phyloP scores from a whole-genome alignment of 2,113 vertebrate species.

The Anthoscopus minutus region DNA sequence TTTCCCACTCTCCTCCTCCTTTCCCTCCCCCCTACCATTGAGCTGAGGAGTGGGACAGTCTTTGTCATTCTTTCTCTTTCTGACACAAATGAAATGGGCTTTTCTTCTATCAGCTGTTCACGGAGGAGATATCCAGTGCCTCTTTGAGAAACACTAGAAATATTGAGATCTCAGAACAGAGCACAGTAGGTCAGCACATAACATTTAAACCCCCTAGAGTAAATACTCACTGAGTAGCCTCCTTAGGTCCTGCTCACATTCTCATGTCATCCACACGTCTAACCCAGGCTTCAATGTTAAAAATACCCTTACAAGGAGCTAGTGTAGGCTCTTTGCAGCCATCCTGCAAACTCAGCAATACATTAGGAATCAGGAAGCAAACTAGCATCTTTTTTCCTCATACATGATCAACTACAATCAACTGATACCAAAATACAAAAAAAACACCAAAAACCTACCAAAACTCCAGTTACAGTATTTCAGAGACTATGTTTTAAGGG shows the following conservation, averaged over 20 bases:
- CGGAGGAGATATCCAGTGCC: not conserved
- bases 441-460: not conserved
- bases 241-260: not conserved
- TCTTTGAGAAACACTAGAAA: not conserved
- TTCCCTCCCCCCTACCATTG: not conserved
- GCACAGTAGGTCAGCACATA: not conserved
- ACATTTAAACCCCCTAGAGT: not conserved
- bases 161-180: not conserved
- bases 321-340: not conserved
- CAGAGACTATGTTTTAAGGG: not conserved
- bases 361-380: not conserved
- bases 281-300: not conserved
- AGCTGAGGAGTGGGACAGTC: not conserved
- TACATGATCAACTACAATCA: not conserved
- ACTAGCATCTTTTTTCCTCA: not conserved
- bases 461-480: not conserved
- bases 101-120: slow-evolving; percentile 50
- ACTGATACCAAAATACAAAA: not conserved
- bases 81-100: slow-evolving; percentile 19
- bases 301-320: not conserved
- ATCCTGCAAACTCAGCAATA: not conserved
- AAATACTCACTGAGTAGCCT: not conserved
- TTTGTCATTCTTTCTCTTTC: slow-evolving; percentile 31
- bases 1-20: not conserved
- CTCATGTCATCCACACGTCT: not conserved